phyloP scores from a whole-genome alignment of 2,113 vertebrate genomes.

The Microtus richardsoni region DNA sequence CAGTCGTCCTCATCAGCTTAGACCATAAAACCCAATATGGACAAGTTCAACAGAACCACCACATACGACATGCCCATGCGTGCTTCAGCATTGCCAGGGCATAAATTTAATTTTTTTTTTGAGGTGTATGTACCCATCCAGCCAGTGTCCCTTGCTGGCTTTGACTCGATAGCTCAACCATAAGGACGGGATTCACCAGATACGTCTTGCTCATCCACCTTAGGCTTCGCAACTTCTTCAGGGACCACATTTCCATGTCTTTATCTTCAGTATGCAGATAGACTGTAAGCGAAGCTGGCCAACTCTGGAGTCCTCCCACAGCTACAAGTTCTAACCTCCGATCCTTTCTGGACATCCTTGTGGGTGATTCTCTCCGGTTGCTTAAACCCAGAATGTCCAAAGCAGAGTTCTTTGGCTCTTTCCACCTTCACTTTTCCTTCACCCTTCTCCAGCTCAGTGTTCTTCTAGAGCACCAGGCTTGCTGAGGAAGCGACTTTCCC shows the following conservation, averaged over 20 bases:
- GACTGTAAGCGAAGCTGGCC: neutral
- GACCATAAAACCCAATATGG: too few relatives aligned
- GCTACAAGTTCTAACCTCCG: neutral
- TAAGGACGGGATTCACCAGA: neutral
- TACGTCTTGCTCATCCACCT: neutral
- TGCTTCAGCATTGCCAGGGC: too few relatives aligned
- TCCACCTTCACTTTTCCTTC: neutral
- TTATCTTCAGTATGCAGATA: neutral
- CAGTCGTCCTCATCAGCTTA: too few relatives aligned
- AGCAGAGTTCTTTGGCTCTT: neutral
- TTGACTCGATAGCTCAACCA: neutral
- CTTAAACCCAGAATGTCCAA: neutral
- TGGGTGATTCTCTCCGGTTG: neutral
- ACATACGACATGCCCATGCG: rapidly evolving
- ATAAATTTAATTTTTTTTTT: too few relatives aligned
- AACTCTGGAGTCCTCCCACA: neutral
- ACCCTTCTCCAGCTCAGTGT: neutral
- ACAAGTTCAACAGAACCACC: too few relatives aligned
- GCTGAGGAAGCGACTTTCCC: too few relatives aligned
- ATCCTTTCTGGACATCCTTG: neutral
- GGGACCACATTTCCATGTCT: neutral
- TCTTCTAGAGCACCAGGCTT: neutral
- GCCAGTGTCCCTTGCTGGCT: neutral
- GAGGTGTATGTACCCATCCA: neutral
- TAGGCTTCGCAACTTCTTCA: neutral